Percentiles rank a stretch among this genome's conserved stretches.
Evolutionary conservation across 37 sponge, comb jelly and placozoan species (phyloP).

Genomic region (Beroe forskalii): DNA sequence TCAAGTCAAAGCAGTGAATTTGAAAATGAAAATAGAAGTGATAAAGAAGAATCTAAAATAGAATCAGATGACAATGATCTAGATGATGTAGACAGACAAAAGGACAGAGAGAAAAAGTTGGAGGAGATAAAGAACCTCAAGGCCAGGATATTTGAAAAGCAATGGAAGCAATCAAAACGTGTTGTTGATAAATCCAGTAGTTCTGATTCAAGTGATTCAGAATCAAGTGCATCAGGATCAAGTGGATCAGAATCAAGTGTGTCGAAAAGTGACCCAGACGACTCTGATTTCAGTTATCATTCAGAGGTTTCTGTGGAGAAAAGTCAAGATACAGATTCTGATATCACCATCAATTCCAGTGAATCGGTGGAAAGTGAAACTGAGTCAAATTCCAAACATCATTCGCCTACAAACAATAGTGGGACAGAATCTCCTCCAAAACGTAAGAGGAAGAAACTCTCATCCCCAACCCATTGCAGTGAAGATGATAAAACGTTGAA

Average conservation of each 20-base stretch:
- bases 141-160: conserved; percentile 28
- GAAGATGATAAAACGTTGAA: not conserved
- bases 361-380: not conserved
- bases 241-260: conserved; percentile 1
- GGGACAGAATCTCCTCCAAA: not conserved
- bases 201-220: not conserved
- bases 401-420: not conserved
- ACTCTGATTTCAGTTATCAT: conserved; percentile 39
- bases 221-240: conserved; percentile 3
- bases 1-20: not conserved
- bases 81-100: not conserved
- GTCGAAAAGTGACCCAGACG: not conserved
- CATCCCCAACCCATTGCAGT: not conserved
- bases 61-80: not conserved
- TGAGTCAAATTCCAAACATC: not conserved
- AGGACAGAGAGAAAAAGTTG: not conserved
- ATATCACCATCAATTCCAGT: conserved; percentile 9
- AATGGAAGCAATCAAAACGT: conserved; percentile 35
- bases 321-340: not conserved
- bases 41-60: not conserved
- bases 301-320: not conserved
- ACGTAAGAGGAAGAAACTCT: conserved; percentile 16
- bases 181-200: not conserved
- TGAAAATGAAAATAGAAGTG: conserved; percentile 7
- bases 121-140: conserved; percentile 22